These are phyloP conservation scores for Drosophila anomalata DNA, from an alignment of 2,888 invertebrate species.

Conservation along the genomic window DNA sequence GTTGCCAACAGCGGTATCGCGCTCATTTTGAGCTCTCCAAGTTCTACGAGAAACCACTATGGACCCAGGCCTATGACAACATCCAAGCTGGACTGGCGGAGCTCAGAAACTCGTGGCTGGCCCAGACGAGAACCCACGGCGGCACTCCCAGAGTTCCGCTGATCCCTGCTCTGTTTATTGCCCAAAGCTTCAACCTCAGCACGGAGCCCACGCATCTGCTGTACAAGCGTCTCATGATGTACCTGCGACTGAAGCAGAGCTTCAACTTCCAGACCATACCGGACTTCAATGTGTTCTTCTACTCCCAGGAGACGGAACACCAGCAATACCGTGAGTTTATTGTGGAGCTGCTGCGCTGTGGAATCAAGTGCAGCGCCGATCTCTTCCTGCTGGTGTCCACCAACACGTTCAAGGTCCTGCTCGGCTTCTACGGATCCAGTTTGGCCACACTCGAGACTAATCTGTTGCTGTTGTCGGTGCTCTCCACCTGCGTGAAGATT, in stretches of 20 bases:
- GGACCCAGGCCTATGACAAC: constrained; percentile 83
- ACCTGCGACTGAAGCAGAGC: constrained; percentile 90
- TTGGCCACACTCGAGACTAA: constrained; percentile 87
- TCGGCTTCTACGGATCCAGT: constrained; percentile 88
- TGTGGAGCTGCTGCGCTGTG: constrained; percentile 90
- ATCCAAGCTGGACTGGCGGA: constrained; percentile 81
- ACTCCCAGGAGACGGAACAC: constrained; percentile 90
- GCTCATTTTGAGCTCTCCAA: constrained; percentile 89
- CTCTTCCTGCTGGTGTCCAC: constrained; percentile 89
- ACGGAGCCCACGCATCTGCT: constrained; percentile 90
- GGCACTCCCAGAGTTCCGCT: constrained; percentile 82
- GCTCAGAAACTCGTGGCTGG: constrained; percentile 77
- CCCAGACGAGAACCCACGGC: constrained; percentile 79
- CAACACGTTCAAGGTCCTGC: constrained; percentile 90
- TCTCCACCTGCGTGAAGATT: constrained; percentile 87
- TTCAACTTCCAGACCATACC: constrained; percentile 92
- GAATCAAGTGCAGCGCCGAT: constrained; percentile 90
- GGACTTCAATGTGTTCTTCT: constrained; percentile 93
- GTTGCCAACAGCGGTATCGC: constrained; percentile 90
- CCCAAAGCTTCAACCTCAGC: constrained; percentile 86
- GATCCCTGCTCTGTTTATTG: constrained; percentile 81
- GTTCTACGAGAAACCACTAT: constrained; percentile 82
- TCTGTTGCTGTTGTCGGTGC: constrained; percentile 87
- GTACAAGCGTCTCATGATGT: constrained; percentile 91
- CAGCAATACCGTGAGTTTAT: constrained; percentile 91